phyloP scores from a whole-genome alignment of 2,113 vertebrate genomes.

The Clarias batrachus region DNA sequence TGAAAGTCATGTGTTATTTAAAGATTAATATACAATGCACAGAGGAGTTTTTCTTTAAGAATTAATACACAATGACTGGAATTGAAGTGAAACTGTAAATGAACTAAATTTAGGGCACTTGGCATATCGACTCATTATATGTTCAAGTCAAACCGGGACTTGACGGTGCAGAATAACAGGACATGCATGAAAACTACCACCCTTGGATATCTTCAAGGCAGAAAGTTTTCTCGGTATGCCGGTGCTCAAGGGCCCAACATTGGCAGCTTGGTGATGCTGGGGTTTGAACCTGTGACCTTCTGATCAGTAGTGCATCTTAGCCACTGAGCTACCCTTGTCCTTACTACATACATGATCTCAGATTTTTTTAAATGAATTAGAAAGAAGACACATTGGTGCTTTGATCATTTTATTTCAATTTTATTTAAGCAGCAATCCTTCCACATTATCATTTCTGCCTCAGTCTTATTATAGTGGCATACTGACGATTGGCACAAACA shows the following conservation, averaged over 20 bases:
- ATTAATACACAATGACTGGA: background rate
- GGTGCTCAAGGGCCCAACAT: no score
- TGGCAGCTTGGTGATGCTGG: no score
- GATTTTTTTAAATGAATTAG: background rate
- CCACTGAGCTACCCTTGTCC: no score
- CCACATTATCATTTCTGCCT: slow-evolving; percentile 37
- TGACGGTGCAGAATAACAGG: no score
- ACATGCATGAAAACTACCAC: no score
- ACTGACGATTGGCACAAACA: slow-evolving; percentile 68
- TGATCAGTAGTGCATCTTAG: no score
- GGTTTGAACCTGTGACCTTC: no score
- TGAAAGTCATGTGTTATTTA: background rate
- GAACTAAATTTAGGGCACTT: no score
- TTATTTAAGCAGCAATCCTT: slow-evolving; percentile 50
- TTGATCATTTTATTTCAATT: slow-evolving; percentile 63
- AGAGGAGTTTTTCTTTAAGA: background rate
- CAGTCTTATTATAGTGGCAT: slow-evolving; percentile 55
- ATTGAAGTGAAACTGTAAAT: background rate
- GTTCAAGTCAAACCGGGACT: no score
- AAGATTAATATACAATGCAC: background rate
- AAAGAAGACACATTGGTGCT: background rate
- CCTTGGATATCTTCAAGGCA: no score
- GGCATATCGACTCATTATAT: no score
- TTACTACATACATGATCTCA: background rate
- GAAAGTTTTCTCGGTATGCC: no score